Conservation (phyloP, 2,797 vertebrate genomes). For the Oceanodroma leucorhoa region DNA sequence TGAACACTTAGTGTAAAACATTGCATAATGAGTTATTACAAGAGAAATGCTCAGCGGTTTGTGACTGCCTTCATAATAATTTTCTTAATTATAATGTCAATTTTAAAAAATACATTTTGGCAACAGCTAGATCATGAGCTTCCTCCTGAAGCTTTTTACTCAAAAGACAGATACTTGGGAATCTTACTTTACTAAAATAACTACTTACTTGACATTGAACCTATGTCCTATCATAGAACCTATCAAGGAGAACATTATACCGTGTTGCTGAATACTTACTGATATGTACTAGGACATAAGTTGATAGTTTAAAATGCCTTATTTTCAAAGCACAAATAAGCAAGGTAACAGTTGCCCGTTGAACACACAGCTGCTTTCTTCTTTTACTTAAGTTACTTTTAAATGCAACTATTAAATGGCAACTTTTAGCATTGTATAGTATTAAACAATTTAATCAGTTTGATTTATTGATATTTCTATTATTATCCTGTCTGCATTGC, state of each 20-base stretch:
- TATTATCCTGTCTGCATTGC: neutral
- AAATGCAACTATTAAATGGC: neutral
- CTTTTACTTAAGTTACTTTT: neutral
- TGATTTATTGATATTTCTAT: neutral
- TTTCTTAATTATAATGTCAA: constrained; percentile 11
- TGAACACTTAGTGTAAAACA: neutral
- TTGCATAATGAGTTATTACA: neutral
- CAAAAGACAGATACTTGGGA: neutral
- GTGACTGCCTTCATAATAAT: neutral
- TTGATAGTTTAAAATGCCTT: neutral
- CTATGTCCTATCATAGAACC: neutral
- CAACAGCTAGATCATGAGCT: neutral
- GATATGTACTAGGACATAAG: neutral
- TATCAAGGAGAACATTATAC: neutral
- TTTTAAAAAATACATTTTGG: neutral
- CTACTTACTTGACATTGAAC: neutral
- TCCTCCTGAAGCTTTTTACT: constrained; percentile 5
- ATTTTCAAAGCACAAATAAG: neutral
- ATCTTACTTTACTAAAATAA: neutral
- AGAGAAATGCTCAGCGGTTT: neutral
- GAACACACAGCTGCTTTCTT: neutral
- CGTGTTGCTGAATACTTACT: neutral
- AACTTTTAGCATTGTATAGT: neutral
- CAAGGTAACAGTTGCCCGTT: neutral
- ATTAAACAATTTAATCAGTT: neutral